Conservation (phyloP, 2,113 vertebrate genomes). For the Ailuropoda melanoleuca region DNA sequence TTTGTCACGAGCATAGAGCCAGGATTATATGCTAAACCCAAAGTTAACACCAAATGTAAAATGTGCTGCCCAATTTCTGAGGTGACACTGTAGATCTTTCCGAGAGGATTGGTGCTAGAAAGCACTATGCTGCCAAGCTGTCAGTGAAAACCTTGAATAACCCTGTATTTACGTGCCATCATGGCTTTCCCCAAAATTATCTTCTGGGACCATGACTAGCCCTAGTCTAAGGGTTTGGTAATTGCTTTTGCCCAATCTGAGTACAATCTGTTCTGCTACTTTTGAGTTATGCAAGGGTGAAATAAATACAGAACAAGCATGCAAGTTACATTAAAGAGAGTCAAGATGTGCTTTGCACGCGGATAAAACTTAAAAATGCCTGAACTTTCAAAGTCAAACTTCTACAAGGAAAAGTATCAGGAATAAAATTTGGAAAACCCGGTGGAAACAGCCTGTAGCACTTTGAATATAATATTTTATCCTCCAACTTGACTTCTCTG, state of each 20-base stretch:
- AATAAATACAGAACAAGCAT: slow-evolving; percentile 49
- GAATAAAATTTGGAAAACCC: background rate
- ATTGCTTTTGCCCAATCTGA: slow-evolving; percentile 67
- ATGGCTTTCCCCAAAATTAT: slow-evolving; percentile 1
- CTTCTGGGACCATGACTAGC: slow-evolving; percentile 29
- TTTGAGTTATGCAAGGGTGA: slow-evolving; percentile 58
- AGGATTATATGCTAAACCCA: background rate
- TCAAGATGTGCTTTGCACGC: background rate
- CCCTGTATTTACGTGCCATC: background rate
- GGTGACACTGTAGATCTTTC: background rate
- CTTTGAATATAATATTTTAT: background rate
- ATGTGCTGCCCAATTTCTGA: background rate
- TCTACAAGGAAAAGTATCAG: background rate
- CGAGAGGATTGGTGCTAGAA: background rate
- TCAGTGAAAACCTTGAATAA: background rate
- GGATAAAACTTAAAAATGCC: slow-evolving; percentile 20
- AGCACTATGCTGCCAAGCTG: background rate
- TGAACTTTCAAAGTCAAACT: slow-evolving; percentile 53
- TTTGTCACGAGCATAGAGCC: background rate
- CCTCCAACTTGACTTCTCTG: background rate
- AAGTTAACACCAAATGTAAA: background rate
- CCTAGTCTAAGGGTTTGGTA: slow-evolving; percentile 27
- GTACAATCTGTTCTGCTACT: slow-evolving; percentile 52
- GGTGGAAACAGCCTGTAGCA: background rate
- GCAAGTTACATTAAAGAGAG: slow-evolving; percentile 40